A percentile compares a stretch with the other conserved stretches of the same genome.
These are phyloP conservation scores for Ahaetulla prasina DNA, from an alignment of 2,113 vertebrate genomes.

Conservation along the genomic window DNA sequence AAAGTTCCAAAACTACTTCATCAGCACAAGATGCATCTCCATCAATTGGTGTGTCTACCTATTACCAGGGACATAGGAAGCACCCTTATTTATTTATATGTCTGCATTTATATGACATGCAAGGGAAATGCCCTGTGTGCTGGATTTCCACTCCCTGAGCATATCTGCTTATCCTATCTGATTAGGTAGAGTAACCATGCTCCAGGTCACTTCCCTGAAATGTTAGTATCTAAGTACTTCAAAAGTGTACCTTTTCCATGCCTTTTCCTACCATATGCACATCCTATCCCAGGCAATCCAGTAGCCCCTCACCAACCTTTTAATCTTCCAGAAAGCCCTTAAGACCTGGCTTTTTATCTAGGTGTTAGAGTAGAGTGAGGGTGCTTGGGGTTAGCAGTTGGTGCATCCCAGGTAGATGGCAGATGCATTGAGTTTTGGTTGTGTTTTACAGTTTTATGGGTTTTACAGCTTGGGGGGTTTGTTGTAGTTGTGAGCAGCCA, in stretches of 20 bases:
- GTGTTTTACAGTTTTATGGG: background rate
- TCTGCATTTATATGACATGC: background rate
- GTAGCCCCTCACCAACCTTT: background rate
- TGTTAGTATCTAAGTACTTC: background rate
- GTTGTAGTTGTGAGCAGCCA: background rate
- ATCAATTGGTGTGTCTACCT: background rate
- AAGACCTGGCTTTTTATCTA: background rate
- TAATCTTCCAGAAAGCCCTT: background rate
- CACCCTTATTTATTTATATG: background rate
- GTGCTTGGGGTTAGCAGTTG: background rate
- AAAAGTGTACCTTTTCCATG: background rate
- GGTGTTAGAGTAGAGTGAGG: background rate
- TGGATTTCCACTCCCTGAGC: background rate
- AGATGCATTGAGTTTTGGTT: background rate
- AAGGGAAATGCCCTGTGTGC: background rate
- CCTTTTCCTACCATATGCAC: background rate
- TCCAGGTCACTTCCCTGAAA: background rate
- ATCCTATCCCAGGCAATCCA: background rate
- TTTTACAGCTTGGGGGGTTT: background rate
- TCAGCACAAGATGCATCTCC: background rate
- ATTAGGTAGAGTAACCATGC: background rate
- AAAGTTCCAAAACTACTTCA: background rate
- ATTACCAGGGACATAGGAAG: background rate
- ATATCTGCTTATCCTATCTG: background rate
- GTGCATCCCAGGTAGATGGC: background rate